These are phyloP conservation scores for Tapirus terrestris DNA, from an alignment of 2,113 vertebrate genomes.

Conservation along the genomic window DNA sequence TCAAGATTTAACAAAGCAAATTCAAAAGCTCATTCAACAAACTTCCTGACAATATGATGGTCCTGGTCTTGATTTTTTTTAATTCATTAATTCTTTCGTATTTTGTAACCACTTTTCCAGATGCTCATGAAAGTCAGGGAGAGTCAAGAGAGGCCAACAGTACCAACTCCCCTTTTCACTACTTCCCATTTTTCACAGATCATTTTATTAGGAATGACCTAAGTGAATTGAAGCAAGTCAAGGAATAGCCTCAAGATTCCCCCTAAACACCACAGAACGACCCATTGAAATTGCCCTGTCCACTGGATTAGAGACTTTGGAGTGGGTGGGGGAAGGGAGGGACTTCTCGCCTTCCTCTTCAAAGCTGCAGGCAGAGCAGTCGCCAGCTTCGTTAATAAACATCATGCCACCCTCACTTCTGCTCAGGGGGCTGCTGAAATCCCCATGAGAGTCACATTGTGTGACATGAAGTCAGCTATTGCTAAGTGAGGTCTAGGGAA, in stretches of 20 bases:
- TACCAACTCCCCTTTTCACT: neutral
- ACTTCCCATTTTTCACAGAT: neutral
- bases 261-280: neutral
- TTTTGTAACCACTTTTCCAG: constrained; percentile 55
- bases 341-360: neutral
- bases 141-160: neutral
- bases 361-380: neutral
- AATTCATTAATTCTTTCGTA: constrained; percentile 59
- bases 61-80: constrained; percentile 35
- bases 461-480: constrained; percentile 65
- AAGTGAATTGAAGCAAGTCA: neutral
- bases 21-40: constrained; percentile 66
- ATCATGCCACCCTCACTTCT: neutral
- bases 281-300: neutral
- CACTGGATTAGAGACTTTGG: neutral
- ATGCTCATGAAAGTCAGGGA: neutral
- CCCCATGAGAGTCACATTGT: constrained; percentile 45
- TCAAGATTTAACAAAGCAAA: constrained; percentile 65
- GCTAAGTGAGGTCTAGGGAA: constrained; percentile 52
- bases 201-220: constrained; percentile 25
- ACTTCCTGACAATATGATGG: constrained; percentile 52
- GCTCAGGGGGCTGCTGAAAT: neutral
- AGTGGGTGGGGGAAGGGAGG: fast-evolving
- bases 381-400: constrained; percentile 25
- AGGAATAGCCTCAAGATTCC: neutral